Percentiles rank a stretch among this genome's conserved stretches.
These are phyloP conservation scores for Zosterops lateralis DNA, from an alignment of 2,113 vertebrate genomes.

Conservation along the genomic window DNA sequence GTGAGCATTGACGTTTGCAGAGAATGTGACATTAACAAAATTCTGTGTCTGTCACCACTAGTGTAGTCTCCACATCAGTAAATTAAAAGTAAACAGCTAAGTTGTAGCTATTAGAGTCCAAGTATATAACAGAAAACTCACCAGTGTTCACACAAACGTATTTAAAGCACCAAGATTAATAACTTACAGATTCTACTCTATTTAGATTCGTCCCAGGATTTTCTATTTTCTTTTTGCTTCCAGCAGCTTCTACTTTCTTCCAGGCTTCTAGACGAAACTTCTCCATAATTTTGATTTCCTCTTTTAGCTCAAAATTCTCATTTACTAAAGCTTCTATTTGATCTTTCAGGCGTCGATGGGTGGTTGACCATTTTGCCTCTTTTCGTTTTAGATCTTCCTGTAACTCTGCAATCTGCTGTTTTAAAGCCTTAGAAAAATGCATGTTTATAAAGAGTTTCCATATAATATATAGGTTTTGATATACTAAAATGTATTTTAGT, in stretches of 20 bases:
- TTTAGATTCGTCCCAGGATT: not conserved
- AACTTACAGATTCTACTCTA: constrained; percentile 52
- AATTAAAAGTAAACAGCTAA: not conserved
- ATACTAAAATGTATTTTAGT: not conserved
- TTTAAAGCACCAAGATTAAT: not conserved
- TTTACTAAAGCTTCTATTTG: constrained; percentile 84
- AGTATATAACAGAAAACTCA: not conserved
- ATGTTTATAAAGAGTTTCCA: not conserved
- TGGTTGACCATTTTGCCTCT: constrained; percentile 88
- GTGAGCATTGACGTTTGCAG: not conserved
- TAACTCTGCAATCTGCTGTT: constrained; percentile 84
- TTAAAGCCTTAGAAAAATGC: constrained; percentile 77
- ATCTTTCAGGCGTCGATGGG: constrained; percentile 82
- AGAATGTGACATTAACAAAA: not conserved
- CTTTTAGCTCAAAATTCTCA: constrained; percentile 83
- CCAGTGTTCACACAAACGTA: not conserved
- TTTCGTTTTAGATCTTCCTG: constrained; percentile 88
- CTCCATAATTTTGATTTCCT: constrained; percentile 87
- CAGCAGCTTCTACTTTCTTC: constrained; percentile 76
- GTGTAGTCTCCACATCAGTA: not conserved
- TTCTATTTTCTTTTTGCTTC: constrained; percentile 49
- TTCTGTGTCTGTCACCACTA: not conserved
- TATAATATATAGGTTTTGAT: not conserved
- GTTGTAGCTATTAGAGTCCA: not conserved
- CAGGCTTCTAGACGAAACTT: constrained; percentile 85